Conservation (phyloP, 2,797 vertebrate species). For the Arctocebus calabarensis region DNA sequence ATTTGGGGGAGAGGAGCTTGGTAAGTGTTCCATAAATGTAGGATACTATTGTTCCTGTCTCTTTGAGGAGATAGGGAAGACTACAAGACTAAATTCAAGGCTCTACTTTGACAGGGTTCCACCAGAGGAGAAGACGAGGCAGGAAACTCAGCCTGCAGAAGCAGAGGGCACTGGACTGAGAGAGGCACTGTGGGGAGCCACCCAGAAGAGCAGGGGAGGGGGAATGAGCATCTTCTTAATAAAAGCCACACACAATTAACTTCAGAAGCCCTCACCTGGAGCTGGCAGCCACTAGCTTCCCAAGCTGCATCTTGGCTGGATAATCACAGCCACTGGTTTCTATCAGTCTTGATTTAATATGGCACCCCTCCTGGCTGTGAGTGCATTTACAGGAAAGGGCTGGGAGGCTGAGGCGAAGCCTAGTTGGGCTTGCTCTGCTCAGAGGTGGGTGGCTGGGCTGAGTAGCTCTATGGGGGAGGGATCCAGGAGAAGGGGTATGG, state of each 20-base stretch:
- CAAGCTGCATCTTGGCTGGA: constrained; percentile 46
- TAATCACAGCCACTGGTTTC: constrained; percentile 61
- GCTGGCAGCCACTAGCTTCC: constrained; percentile 55
- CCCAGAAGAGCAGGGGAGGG: constrained; percentile 37
- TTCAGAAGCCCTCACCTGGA: constrained; percentile 75
- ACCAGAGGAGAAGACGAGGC: not conserved
- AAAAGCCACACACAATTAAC: constrained; percentile 57
- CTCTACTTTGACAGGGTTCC: not conserved
- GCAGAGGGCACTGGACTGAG: not conserved
- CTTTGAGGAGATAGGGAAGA: not conserved
- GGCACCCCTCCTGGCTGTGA: constrained; percentile 77
- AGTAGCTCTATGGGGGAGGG: not conserved
- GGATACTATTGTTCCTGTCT: not conserved
- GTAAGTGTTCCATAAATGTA: not conserved
- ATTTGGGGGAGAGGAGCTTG: not conserved
- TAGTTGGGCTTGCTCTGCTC: not conserved
- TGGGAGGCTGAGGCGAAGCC: constrained; percentile 10
- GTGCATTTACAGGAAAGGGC: constrained; percentile 77
- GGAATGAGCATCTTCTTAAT: constrained; percentile 53
- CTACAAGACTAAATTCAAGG: constrained; percentile 3
- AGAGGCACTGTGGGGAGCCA: not conserved
- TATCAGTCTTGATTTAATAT: constrained; percentile 73
- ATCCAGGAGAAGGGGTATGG: constrained; percentile 41
- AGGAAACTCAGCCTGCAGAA: constrained; percentile 31
- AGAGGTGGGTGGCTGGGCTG: constrained; percentile 10